Evolutionary conservation across 2,888 invertebrate species (phyloP).

Genomic region (Parthenolecanium corni): DNA sequence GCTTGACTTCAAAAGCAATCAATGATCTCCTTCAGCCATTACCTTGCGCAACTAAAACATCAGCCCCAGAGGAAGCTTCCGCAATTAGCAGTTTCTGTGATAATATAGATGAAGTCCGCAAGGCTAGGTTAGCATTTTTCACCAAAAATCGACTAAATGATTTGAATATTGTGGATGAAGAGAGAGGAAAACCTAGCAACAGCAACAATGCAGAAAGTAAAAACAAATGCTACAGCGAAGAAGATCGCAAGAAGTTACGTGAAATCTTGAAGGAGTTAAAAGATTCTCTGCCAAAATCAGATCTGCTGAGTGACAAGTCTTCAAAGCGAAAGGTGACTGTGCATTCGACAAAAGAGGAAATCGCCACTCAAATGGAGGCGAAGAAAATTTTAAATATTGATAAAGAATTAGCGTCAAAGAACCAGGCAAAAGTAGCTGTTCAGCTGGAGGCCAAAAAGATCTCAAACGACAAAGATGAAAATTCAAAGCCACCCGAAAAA

Average conservation of each 20-base stretch:
- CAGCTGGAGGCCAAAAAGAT: too few relatives aligned
- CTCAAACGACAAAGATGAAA: too few relatives aligned
- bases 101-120: conserved; percentile 36
- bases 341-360: neutral
- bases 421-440: neutral
- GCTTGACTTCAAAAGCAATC: neutral
- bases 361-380: too few relatives aligned
- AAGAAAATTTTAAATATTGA: too few relatives aligned
- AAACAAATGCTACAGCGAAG: conserved; percentile 15
- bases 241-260: conserved; percentile 41
- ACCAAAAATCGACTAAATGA: conserved; percentile 29
- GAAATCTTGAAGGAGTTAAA: conserved; percentile 68
- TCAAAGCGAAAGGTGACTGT: neutral
- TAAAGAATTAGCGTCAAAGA: neutral
- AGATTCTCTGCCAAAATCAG: conserved; percentile 49
- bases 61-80: neutral
- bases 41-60: neutral
- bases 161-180: conserved; percentile 14
- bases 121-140: conserved; percentile 39
- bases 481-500: too few relatives aligned
- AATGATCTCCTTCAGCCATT: neutral
- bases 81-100: neutral
- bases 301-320: neutral
- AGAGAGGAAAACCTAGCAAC: conserved; percentile 5
- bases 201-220: neutral